Evolutionary conservation across 2,113 vertebrate species (phyloP).

Genomic region (Oryctolagus cuniculus): DNA sequence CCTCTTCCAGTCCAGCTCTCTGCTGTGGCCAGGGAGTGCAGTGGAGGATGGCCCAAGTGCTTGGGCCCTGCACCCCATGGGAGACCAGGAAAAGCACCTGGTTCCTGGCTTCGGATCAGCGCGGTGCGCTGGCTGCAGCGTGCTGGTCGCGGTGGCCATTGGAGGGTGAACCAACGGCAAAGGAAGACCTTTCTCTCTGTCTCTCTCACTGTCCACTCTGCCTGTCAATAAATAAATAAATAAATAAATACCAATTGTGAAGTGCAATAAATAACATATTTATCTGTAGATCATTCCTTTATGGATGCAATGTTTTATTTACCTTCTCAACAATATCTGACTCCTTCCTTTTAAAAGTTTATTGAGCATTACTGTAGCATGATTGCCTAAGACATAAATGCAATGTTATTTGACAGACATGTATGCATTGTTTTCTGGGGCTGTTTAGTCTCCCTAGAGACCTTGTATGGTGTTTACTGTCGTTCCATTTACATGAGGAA

Average conservation of each 20-base stretch:
- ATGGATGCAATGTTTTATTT: neutral
- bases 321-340: neutral
- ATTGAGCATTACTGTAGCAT: neutral
- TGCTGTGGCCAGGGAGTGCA: too few relatives aligned
- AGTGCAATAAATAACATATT: neutral
- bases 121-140: too few relatives aligned
- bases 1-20: too few relatives aligned
- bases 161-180: too few relatives aligned
- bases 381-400: neutral
- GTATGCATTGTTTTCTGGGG: neutral
- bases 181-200: too few relatives aligned
- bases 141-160: too few relatives aligned
- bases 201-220: too few relatives aligned
- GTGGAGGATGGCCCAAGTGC: too few relatives aligned
- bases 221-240: too few relatives aligned
- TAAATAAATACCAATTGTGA: neutral
- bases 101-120: too few relatives aligned
- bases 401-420: neutral
- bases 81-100: too few relatives aligned
- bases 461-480: neutral
- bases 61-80: too few relatives aligned
- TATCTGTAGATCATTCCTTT: neutral
- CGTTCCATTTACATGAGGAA: neutral
- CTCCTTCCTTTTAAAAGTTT: conserved; percentile 13
- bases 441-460: neutral